Evolutionary conservation across 2,113 vertebrate species (phyloP), one percentile per base, ranked within the genome.

Genomic region (Prietella phreatophila): DNA sequence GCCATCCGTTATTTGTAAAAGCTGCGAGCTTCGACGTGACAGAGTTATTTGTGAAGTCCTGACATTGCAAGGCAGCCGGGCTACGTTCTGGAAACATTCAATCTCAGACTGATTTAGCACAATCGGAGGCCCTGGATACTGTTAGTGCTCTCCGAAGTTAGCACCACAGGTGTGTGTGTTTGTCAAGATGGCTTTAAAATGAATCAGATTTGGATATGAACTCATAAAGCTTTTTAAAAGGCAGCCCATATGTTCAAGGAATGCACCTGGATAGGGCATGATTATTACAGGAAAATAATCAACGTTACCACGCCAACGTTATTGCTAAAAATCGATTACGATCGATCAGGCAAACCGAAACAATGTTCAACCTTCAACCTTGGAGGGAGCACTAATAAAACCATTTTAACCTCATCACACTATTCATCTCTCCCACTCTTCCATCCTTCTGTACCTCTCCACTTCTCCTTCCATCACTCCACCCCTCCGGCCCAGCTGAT

Each of bases 381-480:
- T 92, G 92, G 93, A 95, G 93, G 94, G 96, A 95, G 93, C 90
- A 82, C 92, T 93, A 96, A 95, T 95, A 91, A 94, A 93, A 93
- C 94, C 93, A 93, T 94, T 93, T 89, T 94, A 95, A 95, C 95
- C 96, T 36, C 96, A 93, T 95, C 96, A 95, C 95, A 95, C 95
- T 83, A 71, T 83, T 55, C 80, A 30, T 84, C 61, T 47, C 83
- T 80, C 84, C 27, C 79, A 36, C 33, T 69, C 30, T 78, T 78
- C 36, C 19, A 75, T 75, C 19, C 71, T 42, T 25, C 71, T 53
- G 42, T 27, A 78, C 13, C 53, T 50, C 22, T 27, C 22, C 4
- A 63, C 33, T 67, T 65, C 42, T 85, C 80, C 65, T 82, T 85
- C 61, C 79, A 15, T 82, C 50, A 47, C 88, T 84, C 85, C 71